Conservation (phyloP, 2,797 vertebrate genomes). For the Mormyrus hasselquistii region DNA sequence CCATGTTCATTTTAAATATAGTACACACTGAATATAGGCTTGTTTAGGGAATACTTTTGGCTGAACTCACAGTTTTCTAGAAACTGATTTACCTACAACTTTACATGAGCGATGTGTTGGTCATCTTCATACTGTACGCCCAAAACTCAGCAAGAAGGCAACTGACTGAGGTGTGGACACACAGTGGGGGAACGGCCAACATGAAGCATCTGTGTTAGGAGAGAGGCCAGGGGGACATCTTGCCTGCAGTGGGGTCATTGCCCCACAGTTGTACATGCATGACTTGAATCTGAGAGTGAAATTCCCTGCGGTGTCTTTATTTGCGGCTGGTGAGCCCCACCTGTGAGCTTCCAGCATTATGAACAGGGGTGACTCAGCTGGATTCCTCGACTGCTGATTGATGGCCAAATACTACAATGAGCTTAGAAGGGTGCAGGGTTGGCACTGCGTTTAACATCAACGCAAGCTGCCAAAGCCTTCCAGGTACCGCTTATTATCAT, state of each 20-base stretch:
- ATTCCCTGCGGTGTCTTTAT: not conserved
- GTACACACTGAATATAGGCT: not conserved
- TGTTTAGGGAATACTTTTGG: not conserved
- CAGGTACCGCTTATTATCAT: not conserved
- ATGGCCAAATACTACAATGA: not conserved
- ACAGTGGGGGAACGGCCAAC: not conserved
- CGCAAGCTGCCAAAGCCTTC: not conserved
- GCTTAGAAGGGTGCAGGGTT: not conserved
- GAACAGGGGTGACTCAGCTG: not conserved
- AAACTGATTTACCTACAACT: not conserved
- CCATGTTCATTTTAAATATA: not conserved
- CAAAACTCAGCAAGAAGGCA: not conserved
- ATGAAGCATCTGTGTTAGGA: not conserved
- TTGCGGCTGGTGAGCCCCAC: not conserved
- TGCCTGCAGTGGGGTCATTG: not conserved
- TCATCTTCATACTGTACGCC: not conserved
- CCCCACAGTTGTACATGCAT: not conserved
- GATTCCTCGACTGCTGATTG: not conserved
- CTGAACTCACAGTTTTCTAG: not conserved
- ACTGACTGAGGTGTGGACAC: not conserved
- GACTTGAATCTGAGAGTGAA: not conserved
- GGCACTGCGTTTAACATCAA: not conserved
- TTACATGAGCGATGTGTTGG: not conserved
- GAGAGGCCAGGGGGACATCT: not conserved
- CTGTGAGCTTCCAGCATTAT: not conserved